Evolutionary conservation across 2,113 vertebrate genomes (phyloP).

Genomic region (Panurus biarmicus): DNA sequence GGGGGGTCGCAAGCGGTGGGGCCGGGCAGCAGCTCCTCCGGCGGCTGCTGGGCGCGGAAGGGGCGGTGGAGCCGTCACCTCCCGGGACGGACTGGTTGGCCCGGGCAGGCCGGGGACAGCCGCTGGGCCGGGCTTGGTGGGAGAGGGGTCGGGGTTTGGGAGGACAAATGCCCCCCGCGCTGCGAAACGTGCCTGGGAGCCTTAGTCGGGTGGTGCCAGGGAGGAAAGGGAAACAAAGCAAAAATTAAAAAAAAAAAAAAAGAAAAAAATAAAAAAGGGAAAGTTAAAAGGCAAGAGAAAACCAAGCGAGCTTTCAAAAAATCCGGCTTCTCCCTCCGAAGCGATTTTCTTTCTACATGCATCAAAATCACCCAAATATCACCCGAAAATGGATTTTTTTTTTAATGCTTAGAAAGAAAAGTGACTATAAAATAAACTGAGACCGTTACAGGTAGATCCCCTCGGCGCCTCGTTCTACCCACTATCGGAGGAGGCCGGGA

Average conservation of each 20-base stretch:
- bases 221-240: not conserved
- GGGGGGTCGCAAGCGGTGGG: not conserved
- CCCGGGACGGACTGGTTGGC: not conserved
- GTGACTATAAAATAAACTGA: not conserved
- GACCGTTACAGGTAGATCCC: not conserved
- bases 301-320: not conserved
- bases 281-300: not conserved
- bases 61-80: not conserved
- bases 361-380: not conserved
- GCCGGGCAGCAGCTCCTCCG: not conserved
- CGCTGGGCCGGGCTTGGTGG: not conserved
- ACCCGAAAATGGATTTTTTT: not conserved
- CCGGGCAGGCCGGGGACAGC: not conserved
- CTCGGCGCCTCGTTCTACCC: not conserved
- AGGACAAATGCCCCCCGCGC: not conserved
- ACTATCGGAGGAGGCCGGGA: not conserved
- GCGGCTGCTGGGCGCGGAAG: not conserved
- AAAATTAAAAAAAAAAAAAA: not conserved
- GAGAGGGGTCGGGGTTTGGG: not conserved
- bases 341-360: not conserved
- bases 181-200: not conserved
- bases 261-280: not conserved
- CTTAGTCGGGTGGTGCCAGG: not conserved
- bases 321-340: not conserved
- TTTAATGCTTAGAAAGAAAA: not conserved